A percentile compares a stretch with the other conserved stretches of the same genome.
phyloP scores from a whole-genome alignment of 92 coral and sea anemone genomes.

The Plumapathes pennacea region DNA sequence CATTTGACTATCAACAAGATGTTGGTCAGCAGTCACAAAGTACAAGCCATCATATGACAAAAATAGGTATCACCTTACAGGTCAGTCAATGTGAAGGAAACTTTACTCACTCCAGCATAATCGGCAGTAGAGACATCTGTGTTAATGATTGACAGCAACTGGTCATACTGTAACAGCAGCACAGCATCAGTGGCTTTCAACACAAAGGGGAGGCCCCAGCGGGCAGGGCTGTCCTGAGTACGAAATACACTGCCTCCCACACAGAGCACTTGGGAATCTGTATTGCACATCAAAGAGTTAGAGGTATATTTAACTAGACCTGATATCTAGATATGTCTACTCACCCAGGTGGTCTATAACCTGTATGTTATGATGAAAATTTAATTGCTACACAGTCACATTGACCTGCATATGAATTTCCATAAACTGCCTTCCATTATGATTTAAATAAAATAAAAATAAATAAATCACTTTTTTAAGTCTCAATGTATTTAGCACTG shows the following conservation, averaged over 20 bases:
- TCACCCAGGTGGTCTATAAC: too few relatives aligned
- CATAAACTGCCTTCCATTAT: too few relatives aligned
- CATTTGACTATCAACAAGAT: too few relatives aligned
- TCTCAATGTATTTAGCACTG: too few relatives aligned
- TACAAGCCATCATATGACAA: not conserved
- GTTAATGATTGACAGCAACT: constrained; percentile 51
- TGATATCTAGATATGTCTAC: too few relatives aligned
- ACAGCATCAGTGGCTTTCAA: constrained; percentile 49
- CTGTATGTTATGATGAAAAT: too few relatives aligned
- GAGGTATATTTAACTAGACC: too few relatives aligned
- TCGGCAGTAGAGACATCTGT: constrained; percentile 12
- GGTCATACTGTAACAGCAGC: constrained; percentile 44
- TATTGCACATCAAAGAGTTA: too few relatives aligned
- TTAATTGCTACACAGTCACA: too few relatives aligned
- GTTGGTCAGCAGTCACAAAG: not conserved
- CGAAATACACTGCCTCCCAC: constrained; percentile 53
- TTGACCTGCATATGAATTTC: too few relatives aligned
- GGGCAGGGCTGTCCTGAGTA: constrained; percentile 66
- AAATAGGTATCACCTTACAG: not conserved
- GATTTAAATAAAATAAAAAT: too few relatives aligned
- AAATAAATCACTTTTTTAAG: too few relatives aligned
- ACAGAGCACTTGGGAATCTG: constrained; percentile 44
- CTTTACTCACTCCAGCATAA: constrained; percentile 43
- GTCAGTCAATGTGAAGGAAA: not conserved
- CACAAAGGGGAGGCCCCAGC: constrained; percentile 67